A percentile compares a stretch with the other conserved stretches of the same genome.
Evolutionary conservation across 2,797 vertebrate genomes (phyloP).

Genomic region (Anguilla marmorata): DNA sequence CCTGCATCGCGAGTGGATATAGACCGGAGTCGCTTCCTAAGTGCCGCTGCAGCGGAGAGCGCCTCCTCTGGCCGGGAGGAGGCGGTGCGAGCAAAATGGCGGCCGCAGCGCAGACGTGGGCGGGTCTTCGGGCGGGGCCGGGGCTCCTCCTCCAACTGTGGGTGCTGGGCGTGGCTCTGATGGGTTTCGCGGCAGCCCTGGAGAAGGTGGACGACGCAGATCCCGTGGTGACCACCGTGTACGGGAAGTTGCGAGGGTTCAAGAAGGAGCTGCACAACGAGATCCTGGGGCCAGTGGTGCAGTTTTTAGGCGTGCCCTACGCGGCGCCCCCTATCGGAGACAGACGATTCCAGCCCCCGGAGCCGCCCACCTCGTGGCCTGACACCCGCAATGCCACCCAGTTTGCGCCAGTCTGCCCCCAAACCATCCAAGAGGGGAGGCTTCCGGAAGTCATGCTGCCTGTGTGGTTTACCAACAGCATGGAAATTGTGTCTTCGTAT

Average conservation of each 20-base stretch:
- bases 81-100: constrained; percentile 44
- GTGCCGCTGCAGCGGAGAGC: constrained; percentile 26
- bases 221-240: constrained; percentile 77
- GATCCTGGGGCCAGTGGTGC: constrained; percentile 79
- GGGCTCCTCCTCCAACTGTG: constrained; percentile 65
- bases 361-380: constrained; percentile 75
- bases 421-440: constrained; percentile 81
- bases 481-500: constrained; percentile 82
- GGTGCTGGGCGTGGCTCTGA: constrained; percentile 64
- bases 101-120: constrained; percentile 61
- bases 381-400: constrained; percentile 78
- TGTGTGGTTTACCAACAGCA: constrained; percentile 83
- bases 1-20: constrained; percentile 67
- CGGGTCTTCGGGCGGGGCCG: constrained; percentile 59
- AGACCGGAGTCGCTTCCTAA: constrained; percentile 60
- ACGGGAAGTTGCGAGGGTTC: constrained; percentile 78
- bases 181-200: constrained; percentile 67
- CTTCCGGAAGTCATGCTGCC: constrained; percentile 84
- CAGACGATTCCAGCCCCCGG: constrained; percentile 79
- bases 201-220: constrained; percentile 81
- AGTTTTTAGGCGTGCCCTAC: constrained; percentile 80
- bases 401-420: constrained; percentile 83
- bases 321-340: constrained; percentile 77
- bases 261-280: constrained; percentile 83
- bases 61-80: constrained; percentile 14